Conservation (phyloP, 2,797 vertebrate genomes). For the Benthosema pterotum region DNA sequence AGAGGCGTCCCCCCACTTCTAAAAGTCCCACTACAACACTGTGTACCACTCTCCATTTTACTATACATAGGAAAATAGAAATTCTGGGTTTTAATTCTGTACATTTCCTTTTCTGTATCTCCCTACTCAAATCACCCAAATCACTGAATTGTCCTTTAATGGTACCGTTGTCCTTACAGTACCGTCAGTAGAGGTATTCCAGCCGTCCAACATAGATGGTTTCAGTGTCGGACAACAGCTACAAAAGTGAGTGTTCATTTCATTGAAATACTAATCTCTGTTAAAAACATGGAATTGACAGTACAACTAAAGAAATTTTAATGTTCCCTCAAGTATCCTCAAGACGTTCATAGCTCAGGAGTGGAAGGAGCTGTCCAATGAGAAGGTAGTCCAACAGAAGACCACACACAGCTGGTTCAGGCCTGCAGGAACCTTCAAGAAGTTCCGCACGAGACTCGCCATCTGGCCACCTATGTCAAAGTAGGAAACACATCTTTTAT, state of each 20-base stretch:
- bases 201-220: slow-evolving; percentile 88
- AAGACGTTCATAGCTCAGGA: slow-evolving; percentile 89
- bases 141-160: too few relatives aligned
- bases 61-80: too few relatives aligned
- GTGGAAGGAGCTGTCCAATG: slow-evolving; percentile 93
- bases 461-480: slow-evolving; percentile 92
- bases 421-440: slow-evolving; percentile 91
- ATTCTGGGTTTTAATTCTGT: too few relatives aligned
- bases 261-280: too few relatives aligned
- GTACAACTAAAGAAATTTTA: not conserved
- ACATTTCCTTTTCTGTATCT: not conserved
- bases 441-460: slow-evolving; percentile 89
- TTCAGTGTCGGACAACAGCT: slow-evolving; percentile 91
- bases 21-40: too few relatives aligned
- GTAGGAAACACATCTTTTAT: slow-evolving; percentile 66
- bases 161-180: slow-evolving; percentile 71
- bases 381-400: slow-evolving; percentile 87
- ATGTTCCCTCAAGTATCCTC: slow-evolving; percentile 82
- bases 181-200: slow-evolving; percentile 93
- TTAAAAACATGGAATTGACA: not conserved
- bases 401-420: slow-evolving; percentile 92
- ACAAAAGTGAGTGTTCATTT: slow-evolving; percentile 85
- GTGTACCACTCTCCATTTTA: too few relatives aligned
- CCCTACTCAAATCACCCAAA: too few relatives aligned
- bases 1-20: too few relatives aligned